phyloP scores from a whole-genome alignment of 2,797 vertebrate genomes.

The Trichosurus vulpecula region DNA sequence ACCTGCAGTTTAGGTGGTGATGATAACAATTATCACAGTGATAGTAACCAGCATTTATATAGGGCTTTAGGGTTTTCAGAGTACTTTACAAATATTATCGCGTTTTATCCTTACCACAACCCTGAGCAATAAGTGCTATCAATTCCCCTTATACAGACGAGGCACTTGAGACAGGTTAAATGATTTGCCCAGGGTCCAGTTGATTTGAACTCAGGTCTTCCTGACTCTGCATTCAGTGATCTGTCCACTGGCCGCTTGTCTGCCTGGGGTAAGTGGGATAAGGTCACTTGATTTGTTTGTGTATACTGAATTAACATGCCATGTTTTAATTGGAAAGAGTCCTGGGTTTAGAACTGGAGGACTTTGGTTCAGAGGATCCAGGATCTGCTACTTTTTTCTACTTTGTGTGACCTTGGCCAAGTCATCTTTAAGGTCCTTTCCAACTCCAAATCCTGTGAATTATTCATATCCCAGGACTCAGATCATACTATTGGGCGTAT shows the following conservation, averaged over 20 bases:
- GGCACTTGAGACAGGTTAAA: neutral
- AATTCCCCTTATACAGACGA: neutral
- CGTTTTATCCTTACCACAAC: neutral
- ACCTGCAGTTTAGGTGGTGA: neutral
- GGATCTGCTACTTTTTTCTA: neutral
- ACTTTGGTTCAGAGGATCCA: neutral
- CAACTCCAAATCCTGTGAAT: neutral
- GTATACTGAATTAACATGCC: neutral
- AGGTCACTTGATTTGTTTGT: neutral
- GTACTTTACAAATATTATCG: neutral
- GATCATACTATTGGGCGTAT: neutral
- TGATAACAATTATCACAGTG: neutral
- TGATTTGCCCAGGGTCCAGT: neutral
- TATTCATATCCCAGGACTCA: neutral
- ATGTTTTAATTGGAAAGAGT: neutral
- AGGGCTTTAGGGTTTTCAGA: neutral
- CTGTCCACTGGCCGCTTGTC: neutral
- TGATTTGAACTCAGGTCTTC: neutral
- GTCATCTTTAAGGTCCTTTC: neutral
- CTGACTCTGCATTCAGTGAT: neutral
- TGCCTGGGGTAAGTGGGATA: neutral
- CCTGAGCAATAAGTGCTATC: neutral
- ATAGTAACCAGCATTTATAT: neutral
- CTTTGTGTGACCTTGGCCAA: neutral
- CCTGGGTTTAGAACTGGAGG: neutral